A percentile compares a stretch with the other conserved stretches of the same genome.
phyloP scores from a whole-genome alignment of 64 coral and sea anemone species.

The Dendronephthya gigantea region DNA sequence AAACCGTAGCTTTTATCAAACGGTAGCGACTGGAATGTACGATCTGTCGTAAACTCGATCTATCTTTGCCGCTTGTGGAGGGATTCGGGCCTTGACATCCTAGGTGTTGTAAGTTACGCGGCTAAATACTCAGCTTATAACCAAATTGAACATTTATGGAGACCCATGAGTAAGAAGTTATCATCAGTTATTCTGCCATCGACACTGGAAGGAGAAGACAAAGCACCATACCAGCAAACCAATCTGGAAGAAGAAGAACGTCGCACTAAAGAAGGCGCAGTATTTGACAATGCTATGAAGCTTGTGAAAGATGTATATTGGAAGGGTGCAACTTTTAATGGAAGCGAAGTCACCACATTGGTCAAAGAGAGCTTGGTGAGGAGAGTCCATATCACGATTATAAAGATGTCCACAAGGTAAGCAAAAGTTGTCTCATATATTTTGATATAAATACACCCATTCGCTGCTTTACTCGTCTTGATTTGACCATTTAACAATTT shows the following conservation, averaged over 20 bases:
- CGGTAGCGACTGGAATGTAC: slow-evolving; percentile 4
- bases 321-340: neutral
- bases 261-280: neutral
- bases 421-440: neutral
- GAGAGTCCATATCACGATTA: neutral
- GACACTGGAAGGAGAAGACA: neutral
- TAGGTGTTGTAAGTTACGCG: neutral
- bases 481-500: neutral
- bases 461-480: neutral
- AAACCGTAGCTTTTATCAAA: slow-evolving; percentile 25
- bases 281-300: neutral
- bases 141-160: neutral
- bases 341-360: neutral
- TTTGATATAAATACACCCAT: neutral
- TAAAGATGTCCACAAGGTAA: neutral
- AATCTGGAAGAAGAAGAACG: neutral
- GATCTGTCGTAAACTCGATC: neutral
- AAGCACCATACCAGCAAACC: neutral
- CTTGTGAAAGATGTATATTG: neutral
- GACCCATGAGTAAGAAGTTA: neutral
- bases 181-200: neutral
- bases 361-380: neutral
- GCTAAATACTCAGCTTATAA: neutral
- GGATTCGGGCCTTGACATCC: neutral
- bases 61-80: neutral